Conservation (phyloP, 92 coral and sea anemone species). For the Virgularia gustaviana region DNA sequence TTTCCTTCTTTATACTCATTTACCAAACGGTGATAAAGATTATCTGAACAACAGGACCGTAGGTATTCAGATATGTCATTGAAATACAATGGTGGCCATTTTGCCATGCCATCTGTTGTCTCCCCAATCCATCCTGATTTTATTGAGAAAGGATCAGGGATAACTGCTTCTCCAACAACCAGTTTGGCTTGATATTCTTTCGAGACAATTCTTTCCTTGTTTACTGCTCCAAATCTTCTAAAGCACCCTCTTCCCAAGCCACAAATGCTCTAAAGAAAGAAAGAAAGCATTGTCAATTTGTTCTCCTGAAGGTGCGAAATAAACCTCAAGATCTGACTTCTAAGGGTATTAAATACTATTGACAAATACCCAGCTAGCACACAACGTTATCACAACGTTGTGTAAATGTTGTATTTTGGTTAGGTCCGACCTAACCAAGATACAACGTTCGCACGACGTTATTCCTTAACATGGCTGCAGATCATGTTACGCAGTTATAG, state of each 20-base stretch:
- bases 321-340: not conserved
- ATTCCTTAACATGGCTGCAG: no score
- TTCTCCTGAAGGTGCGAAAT: not conserved
- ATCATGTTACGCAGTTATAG: no score
- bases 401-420: no score
- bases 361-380: not conserved
- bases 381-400: no score
- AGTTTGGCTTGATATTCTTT: not conserved
- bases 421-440: no score
- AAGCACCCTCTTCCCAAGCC: slow-evolving; percentile 3
- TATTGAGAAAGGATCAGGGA: slow-evolving; percentile 1
- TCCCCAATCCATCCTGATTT: slow-evolving; percentile 1
- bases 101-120: not conserved
- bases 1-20: not conserved
- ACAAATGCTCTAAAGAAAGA: not conserved
- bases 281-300: not conserved
- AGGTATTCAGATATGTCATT: not conserved
- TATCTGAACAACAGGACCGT: not conserved
- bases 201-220: not conserved
- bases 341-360: not conserved
- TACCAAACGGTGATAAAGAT: not conserved
- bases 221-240: not conserved
- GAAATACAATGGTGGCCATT: slow-evolving; percentile 1
- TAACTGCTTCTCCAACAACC: slow-evolving; percentile 1
- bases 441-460: no score